Evolutionary conservation across 2,888 invertebrate species (phyloP), one percentile per base, ranked within the genome.

Genomic region (Amorpha juglandis): DNA sequence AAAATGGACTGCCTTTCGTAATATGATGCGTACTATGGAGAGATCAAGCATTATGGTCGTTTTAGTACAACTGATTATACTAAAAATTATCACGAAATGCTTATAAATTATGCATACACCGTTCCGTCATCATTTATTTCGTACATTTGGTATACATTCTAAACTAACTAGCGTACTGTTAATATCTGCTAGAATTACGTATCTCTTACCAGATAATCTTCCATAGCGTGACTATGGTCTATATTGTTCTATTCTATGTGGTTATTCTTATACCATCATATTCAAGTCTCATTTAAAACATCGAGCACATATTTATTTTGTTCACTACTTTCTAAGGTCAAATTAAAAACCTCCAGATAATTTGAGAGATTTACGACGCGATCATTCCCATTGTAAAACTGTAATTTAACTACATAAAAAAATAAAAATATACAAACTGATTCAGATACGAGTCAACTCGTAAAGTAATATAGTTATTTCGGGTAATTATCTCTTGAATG

Each of bases 401-500:
- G 53, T 66, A 66, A 66, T 66, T 66, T 66, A 63, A 42, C 52
- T 47, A 63, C 63, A 50, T 63, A 63, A 66, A 62, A 66, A 63
- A 63, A 66, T 66, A 53, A 66, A 66, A 66, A 63, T 53, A 66
- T 51, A 66, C 66, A 66, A 66, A 63, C 66, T 53, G 63, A 35
- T 53, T 52, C 53, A 35, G 47, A 52, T 66, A 66, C 66, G 66
- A 66, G 63, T 47, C 16, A n/a, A 63, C 47, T 66, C 66, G 50
- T 67, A 52, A 67, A 67, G 58, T 67, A 69, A 69, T 69, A 74
- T 70, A 74, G 67, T 72, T 66, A 76, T 74, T 72, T 73, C 67
- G 70, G 68, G 72, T 77, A 78, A 75, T 78, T 77, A 64, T 63
- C 71, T 70, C 69, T 65, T 67, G 63, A 74, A 64, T 69, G 65